Base-by-base conservation (phyloP, 1,140 invertebrate species). In the Rhizoglyphus robini region DNA sequence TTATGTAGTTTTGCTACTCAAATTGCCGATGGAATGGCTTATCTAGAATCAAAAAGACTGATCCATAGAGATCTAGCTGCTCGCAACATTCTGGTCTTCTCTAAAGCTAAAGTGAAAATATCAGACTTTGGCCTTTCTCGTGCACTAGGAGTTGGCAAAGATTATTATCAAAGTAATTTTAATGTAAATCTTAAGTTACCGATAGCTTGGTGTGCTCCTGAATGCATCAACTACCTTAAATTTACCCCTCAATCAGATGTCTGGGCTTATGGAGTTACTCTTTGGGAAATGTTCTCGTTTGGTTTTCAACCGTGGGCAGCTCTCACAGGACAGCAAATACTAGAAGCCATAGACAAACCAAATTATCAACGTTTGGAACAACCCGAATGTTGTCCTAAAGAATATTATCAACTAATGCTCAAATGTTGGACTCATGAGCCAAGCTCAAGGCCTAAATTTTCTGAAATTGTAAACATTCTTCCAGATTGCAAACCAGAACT, bases 241-340 rank as follows among this genome's bases (percentile, higher is more conserved):
- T 99, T 99, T 73, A 98, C 94, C 4, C 90, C 90, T 15, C 84
- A 92, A 0, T 94, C 88, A 70, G 96, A 99, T 76, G 90, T 96
- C 0, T 99, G 95, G 95, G 90, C 93, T 0, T 99, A 88, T 77
- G 95, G 88, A 11, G 93, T 98, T 0, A 95, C 92, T n/a, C 76
- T 99, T 0, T 99, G 95, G 94, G 96, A 99, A 77, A 94, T 98
- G 88, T 97, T 97, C 74, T 91, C 90, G 13, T 96, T 96, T 73
- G 95, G 95, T 11, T 92, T 94, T 74, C 92, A 96, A 75, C 95
- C 95, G 0, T 98, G 94, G 94, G 88, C 89, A 0, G 94, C 90
- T 0, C 80, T 94, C 27, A 95, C 90, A 0, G 94, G 95, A 0
- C 88, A 93, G 70, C 75, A 99, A 79, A 97, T 98, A 68, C 76